Evolutionary conservation across 2,797 vertebrate genomes (phyloP).

Genomic region (Sebastolobus alascanus): DNA sequence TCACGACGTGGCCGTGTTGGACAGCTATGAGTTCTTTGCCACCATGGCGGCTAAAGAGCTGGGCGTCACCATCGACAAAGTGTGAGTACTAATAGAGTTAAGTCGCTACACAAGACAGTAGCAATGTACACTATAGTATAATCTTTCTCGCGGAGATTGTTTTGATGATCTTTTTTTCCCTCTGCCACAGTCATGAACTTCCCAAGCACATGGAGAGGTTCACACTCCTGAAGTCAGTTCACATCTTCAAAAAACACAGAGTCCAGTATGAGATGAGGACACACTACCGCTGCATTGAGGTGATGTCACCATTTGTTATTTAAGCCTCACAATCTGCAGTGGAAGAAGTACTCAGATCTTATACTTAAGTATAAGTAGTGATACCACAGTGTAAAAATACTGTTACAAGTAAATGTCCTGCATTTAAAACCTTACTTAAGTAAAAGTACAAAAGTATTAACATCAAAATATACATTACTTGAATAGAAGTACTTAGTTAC

Average conservation of each 20-base stretch:
- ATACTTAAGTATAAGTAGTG: too few relatives aligned
- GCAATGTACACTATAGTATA: background rate
- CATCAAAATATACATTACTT: too few relatives aligned
- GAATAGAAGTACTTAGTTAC: too few relatives aligned
- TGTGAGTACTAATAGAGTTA: conserved; percentile 86
- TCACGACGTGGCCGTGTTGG: conserved; percentile 92
- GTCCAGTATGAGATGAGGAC: conserved; percentile 99
- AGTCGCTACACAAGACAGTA: background rate
- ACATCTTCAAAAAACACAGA: conserved; percentile 98
- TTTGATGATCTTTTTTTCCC: background rate
- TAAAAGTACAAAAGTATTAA: too few relatives aligned
- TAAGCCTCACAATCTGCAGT: background rate
- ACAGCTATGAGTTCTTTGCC: conserved; percentile 96
- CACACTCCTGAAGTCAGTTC: conserved; percentile 94
- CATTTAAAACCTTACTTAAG: too few relatives aligned
- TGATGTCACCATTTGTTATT: conserved; percentile 60
- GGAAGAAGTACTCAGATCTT: too few relatives aligned
- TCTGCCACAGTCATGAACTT: conserved; percentile 86
- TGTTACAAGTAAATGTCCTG: too few relatives aligned
- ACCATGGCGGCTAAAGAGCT: conserved; percentile 93
- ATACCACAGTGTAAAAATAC: too few relatives aligned
- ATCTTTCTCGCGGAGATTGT: background rate
- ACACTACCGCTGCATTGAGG: conserved; percentile 91
- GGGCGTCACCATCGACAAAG: conserved; percentile 87
- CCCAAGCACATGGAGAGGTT: conserved; percentile 89